A percentile compares a stretch with the other conserved stretches of the same genome.
phyloP scores from a whole-genome alignment of 2,797 vertebrate species.

The Clarias pachynema region DNA sequence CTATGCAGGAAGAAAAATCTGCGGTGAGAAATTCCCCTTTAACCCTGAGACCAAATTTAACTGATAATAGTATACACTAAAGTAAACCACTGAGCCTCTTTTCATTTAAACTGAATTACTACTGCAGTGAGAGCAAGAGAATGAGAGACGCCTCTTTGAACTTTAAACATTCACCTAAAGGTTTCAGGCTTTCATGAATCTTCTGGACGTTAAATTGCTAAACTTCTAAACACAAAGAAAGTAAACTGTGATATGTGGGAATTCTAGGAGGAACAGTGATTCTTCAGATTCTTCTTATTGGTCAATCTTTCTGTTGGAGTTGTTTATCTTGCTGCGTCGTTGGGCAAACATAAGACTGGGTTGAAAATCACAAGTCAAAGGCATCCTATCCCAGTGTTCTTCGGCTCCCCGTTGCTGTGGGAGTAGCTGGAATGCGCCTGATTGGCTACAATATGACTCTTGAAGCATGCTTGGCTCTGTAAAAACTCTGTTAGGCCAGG shows the following conservation, averaged over 20 bases:
- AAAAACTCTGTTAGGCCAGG: constrained; percentile 65
- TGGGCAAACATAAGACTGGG: constrained; percentile 53
- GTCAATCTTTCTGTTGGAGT: neutral
- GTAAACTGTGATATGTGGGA: constrained; percentile 12
- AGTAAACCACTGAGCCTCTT: constrained; percentile 20
- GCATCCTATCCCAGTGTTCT: constrained; percentile 44
- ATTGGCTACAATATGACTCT: constrained; percentile 69
- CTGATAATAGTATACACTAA: neutral
- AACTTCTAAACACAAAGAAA: constrained; percentile 41
- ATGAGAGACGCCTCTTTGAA: neutral
- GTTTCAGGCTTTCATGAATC: constrained; percentile 34
- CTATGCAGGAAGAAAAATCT: neutral
- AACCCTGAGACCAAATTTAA: neutral
- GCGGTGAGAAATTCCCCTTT: neutral
- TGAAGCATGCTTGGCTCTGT: constrained; percentile 69
- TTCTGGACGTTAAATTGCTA: constrained; percentile 41
- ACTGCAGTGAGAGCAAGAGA: constrained; percentile 10
- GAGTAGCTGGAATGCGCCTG: constrained; percentile 73
- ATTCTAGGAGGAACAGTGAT: constrained; percentile 6
- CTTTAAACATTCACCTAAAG: constrained; percentile 35
- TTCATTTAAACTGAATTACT: neutral
- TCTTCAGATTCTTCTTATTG: constrained; percentile 38
- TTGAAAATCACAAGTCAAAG: constrained; percentile 59
- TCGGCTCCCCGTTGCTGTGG: constrained; percentile 67
- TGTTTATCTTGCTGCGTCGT: constrained; percentile 55